Base-by-base conservation (phyloP, 2,888 invertebrate species). In the Chaetogeoica ovagalla region DNA sequence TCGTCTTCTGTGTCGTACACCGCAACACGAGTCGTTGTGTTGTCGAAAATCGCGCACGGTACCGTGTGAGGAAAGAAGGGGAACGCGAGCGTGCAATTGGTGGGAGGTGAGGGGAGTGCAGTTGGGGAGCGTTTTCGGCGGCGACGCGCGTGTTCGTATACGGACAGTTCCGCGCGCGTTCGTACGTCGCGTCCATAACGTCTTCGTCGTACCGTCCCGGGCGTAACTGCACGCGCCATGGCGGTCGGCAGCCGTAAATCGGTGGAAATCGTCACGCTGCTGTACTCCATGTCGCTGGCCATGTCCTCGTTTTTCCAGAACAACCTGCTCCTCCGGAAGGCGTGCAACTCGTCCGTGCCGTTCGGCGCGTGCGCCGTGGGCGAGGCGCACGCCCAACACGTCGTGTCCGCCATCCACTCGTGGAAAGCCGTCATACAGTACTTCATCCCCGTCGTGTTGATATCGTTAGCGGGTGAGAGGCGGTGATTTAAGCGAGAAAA, bases 381-480 rank as follows among this genome's bases (percentile, higher is more conserved):
- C 55, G 83, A 82, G 75, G 23, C 83, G 82, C 39, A 84, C 84
- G 57, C 84, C 84, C 74, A 77, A 17, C 73, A 84, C 84, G 59
- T 63, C n/a, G 81, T 81, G 37, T 69, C 81, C 60, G 19, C n/a
- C 68, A 81, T 81, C 17, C 37, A 81, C 39, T 75, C 75, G 66
- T 81, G 81, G 81, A 81, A 81, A 39, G 62, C 75, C 8, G 4
- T 2, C n/a, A 13, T 75, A 9, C 74, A 75, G 39, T 75, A 69
- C 60, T 15, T 11, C 23, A 43, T 81, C 19, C 75, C 81, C 23
- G 57, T 75, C 37, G 60, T 63, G 43, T 15, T 81, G 23, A 69
- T 81, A 15, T 1, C 76, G 9, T 59, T 81, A 1, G 62, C 69
- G 19, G 81, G 81, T 75, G 8, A 30, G 7, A 68, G 52, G 19